These are phyloP conservation scores for Lepus americanus DNA, from an alignment of 2,113 vertebrate species.

Conservation along the genomic window DNA sequence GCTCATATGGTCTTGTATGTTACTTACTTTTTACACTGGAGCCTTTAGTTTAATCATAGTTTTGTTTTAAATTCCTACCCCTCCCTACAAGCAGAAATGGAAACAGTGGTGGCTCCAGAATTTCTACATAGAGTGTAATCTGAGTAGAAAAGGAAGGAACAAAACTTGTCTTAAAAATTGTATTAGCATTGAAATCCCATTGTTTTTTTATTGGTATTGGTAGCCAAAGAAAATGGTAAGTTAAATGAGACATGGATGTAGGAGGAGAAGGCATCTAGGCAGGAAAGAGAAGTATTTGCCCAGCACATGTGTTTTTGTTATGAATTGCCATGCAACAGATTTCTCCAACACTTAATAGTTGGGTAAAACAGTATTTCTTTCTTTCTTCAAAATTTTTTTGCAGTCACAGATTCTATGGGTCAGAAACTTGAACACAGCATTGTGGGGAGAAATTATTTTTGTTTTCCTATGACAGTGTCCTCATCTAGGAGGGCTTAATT, in stretches of 20 bases:
- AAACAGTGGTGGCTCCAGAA: neutral
- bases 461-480: neutral
- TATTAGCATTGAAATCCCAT: neutral
- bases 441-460: neutral
- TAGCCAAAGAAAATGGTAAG: slow-evolving; percentile 8
- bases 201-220: neutral
- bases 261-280: neutral
- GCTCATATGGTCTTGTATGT: neutral
- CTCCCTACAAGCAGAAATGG: neutral
- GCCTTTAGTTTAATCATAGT: neutral
- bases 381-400: neutral
- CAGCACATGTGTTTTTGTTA: neutral
- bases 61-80: neutral
- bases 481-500: neutral
- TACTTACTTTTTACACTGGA: neutral
- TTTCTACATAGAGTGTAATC: neutral
- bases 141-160: slow-evolving; percentile 26
- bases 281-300: neutral
- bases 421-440: neutral
- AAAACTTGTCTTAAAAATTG: slow-evolving; percentile 42
- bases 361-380: neutral
- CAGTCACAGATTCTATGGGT: neutral
- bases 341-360: neutral
- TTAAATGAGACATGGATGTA: slow-evolving; percentile 31
- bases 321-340: neutral